phyloP scores from a whole-genome alignment of 2,888 invertebrate species.

The Drymonia ruficornis region DNA sequence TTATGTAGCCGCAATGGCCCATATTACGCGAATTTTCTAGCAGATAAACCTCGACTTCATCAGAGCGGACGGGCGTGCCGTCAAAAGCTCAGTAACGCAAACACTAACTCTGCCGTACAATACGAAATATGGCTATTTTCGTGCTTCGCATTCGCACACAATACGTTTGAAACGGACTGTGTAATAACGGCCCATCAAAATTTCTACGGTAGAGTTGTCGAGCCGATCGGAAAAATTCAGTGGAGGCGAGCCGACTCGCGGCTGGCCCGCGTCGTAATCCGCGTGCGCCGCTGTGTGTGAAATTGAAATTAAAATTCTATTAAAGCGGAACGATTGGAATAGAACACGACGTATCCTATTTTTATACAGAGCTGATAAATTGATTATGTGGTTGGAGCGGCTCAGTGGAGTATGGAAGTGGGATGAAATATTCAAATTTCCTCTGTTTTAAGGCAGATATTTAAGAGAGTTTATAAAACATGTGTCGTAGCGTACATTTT shows the following conservation, averaged over 20 bases:
- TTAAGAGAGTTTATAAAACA: not conserved
- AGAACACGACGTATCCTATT: constrained; percentile 48
- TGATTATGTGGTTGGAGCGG: constrained; percentile 40
- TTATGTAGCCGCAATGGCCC: not conserved
- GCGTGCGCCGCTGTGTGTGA: constrained; percentile 69
- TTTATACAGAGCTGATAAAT: constrained; percentile 46
- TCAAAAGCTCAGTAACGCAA: constrained; percentile 38
- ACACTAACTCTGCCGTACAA: constrained; percentile 37
- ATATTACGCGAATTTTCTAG: constrained; percentile 22
- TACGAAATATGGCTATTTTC: constrained; percentile 56
- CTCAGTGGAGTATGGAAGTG: constrained; percentile 32
- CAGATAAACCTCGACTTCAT: constrained; percentile 38
- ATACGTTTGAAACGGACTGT: constrained; percentile 78
- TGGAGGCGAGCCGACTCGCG: constrained; percentile 47
- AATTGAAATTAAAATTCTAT: constrained; percentile 82
- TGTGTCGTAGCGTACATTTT: no score
- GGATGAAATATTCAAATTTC: constrained; percentile 18
- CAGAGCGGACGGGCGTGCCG: constrained; percentile 35
- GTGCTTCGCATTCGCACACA: constrained; percentile 63
- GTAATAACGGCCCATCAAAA: constrained; percentile 78
- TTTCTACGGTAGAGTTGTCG: constrained; percentile 72
- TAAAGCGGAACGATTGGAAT: constrained; percentile 67
- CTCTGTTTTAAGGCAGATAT: not conserved
- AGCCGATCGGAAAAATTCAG: constrained; percentile 72
- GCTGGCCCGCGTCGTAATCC: constrained; percentile 63